Base-by-base conservation (phyloP, 23 tunicate species). In the Halocynthia roretzi region DNA sequence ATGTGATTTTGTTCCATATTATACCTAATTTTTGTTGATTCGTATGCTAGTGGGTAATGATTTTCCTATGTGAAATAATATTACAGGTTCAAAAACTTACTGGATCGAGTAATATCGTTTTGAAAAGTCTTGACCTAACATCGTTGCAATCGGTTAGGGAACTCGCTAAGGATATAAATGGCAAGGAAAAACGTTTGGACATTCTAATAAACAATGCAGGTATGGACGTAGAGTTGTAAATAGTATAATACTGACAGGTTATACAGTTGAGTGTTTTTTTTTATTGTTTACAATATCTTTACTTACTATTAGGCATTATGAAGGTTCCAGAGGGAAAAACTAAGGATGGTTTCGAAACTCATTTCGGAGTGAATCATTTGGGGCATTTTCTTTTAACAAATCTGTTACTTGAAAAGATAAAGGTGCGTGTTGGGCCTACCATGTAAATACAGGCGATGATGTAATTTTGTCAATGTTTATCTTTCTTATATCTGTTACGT, bases 311-410 rank as follows among this genome's bases (percentile, higher is more conserved):
- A 74, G 78, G 78, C 18, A 53, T 74, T 14, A 74, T 74, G 78
- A 74, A 74, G 56, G 22, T 50, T 0, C 78, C 78, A 7, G 22
- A 74, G 14, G 78, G 60, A 48, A 74, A 53, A 31, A 74, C 78
- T 54, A 20, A 8, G 67, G 78, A 74, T 54, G 78, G 78, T n/a
- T 74, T 74, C 56, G 78, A 74, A 56, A 74, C 56, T 62, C 78
- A 74, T n/a, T 74, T 74, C 31, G 78, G 78, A 10, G 78, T 74
- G 8, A 74, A 74, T 74, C 78, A 74, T 74, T 50, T 74, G 8
- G 78, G 78, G 2, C 61, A 62, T 10, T 74, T 74, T 74, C 78
- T 74, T 21, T 64, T 74, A 10, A 74, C 78, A 8, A 74, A 74
- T 74, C 52, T 74, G 22, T 18, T 74, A 12, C 31, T 74, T 20